Evolutionary conservation across 2,888 invertebrate genomes (phyloP).

Genomic region (Temnothorax unifasciatus): DNA sequence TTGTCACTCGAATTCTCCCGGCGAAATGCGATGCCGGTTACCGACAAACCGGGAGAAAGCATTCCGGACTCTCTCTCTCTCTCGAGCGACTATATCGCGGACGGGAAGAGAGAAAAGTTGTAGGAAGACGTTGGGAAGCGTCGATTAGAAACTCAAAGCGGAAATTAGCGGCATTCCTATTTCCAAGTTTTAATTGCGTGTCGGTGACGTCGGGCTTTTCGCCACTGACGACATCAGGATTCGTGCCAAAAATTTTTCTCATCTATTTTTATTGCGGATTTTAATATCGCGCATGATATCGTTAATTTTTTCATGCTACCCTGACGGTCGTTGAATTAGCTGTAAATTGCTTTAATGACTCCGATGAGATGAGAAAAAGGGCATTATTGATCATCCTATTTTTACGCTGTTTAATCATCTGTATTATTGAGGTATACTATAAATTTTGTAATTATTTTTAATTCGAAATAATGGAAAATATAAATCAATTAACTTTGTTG

Average conservation of each 20-base stretch:
- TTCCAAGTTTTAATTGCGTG: conserved; percentile 47
- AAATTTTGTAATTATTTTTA: conserved; percentile 12
- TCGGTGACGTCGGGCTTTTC: conserved; percentile 34
- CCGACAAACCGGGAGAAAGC: conserved; percentile 31
- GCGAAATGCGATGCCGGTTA: conserved; percentile 16
- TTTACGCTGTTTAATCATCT: conserved; percentile 7
- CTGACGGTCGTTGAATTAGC: not conserved
- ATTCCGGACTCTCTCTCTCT: conserved; percentile 4
- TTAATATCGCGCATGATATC: not conserved
- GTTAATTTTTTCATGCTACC: not conserved
- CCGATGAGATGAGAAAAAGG: conserved; percentile 1
- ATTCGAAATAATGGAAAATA: not conserved
- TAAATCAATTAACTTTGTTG: not conserved
- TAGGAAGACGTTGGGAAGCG: conserved; percentile 11
- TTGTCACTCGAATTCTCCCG: conserved; percentile 38
- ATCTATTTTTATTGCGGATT: conserved; percentile 1
- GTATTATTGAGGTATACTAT: not conserved
- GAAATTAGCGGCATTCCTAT: conserved; percentile 30
- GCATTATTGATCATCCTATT: not conserved
- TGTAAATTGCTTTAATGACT: conserved; percentile 21
- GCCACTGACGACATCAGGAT: not conserved
- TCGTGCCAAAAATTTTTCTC: conserved; percentile 23
- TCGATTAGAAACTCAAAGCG: conserved; percentile 24
- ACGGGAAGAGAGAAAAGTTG: conserved; percentile 11
- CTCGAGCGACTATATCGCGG: conserved; percentile 7